phyloP scores from a whole-genome alignment of 2,113 vertebrate genomes.

The Crocuta crocuta region DNA sequence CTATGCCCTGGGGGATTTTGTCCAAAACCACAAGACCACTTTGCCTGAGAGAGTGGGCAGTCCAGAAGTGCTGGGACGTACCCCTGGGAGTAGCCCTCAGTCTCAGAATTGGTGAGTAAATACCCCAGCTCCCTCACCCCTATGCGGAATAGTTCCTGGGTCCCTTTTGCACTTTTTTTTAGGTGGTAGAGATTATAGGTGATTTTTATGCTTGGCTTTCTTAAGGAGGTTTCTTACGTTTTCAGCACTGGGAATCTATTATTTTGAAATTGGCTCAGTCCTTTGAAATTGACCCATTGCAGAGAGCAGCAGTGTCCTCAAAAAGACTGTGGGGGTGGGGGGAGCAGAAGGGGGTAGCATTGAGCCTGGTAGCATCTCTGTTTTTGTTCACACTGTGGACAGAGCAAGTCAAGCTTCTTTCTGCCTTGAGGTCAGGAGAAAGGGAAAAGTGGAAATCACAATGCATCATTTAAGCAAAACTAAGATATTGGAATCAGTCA shows the following conservation, averaged over 20 bases:
- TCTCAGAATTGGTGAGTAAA: background rate
- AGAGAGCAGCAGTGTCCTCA: background rate
- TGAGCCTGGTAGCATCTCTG: background rate
- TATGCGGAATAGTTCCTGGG: background rate
- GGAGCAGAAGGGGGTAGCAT: background rate
- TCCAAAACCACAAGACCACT: background rate
- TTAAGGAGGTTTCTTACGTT: background rate
- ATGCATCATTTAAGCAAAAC: background rate
- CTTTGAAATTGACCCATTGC: background rate
- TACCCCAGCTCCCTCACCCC: background rate
- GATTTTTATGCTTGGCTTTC: background rate
- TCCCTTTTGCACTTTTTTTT: background rate
- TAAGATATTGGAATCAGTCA: background rate
- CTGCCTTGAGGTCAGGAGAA: background rate
- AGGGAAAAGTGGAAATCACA: background rate
- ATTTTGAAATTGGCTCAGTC: background rate
- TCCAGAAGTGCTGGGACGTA: background rate
- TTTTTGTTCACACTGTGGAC: background rate
- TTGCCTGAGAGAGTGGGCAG: background rate
- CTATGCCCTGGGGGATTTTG: background rate
- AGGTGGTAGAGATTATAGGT: background rate
- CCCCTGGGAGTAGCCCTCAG: rapidly evolving
- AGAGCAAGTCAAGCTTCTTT: background rate
- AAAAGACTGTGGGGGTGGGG: background rate
- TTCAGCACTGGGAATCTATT: background rate